These are phyloP conservation scores for Solea solea DNA, from an alignment of 2,113 vertebrate genomes.

Conservation along the genomic window DNA sequence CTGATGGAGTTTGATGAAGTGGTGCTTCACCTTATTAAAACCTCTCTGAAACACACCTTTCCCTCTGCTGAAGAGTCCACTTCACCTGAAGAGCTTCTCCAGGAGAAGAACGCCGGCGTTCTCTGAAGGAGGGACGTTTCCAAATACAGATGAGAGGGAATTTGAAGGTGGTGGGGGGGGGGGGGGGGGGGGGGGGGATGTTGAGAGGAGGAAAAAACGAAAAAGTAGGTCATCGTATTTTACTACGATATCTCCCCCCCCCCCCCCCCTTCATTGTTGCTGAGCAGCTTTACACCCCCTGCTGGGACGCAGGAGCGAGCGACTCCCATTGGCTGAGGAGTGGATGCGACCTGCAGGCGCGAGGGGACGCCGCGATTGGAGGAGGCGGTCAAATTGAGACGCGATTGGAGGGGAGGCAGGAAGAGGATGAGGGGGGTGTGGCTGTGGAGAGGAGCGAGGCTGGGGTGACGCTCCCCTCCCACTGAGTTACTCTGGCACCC, in stretches of 20 bases:
- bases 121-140: conserved; percentile 50
- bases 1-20: conserved; percentile 31
- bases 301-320: conserved; percentile 48
- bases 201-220: conserved; percentile 22
- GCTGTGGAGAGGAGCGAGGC: conserved; percentile 24
- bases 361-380: conserved; percentile 55
- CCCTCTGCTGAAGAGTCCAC: conserved; percentile 16
- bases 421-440: conserved; percentile 53
- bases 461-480: conserved; percentile 68
- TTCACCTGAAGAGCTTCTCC: conserved; percentile 32
- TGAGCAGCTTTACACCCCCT: conserved; percentile 72
- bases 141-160: conserved; percentile 35
- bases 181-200: conserved; percentile 6
- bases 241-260: conserved; percentile 63
- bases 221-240: conserved; percentile 76
- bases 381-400: not conserved
- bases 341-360: conserved; percentile 46
- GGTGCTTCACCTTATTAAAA: conserved; percentile 48
- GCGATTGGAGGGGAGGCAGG: conserved; percentile 62
- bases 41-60: conserved; percentile 15
- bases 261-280: conserved; percentile 67
- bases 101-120: conserved; percentile 25
- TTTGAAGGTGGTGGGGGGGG: conserved; percentile 3
- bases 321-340: conserved; percentile 60
- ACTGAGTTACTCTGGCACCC: conserved; percentile 67